Conservation (phyloP, 2,113 vertebrate genomes). For the Sceloporus tristichus region DNA sequence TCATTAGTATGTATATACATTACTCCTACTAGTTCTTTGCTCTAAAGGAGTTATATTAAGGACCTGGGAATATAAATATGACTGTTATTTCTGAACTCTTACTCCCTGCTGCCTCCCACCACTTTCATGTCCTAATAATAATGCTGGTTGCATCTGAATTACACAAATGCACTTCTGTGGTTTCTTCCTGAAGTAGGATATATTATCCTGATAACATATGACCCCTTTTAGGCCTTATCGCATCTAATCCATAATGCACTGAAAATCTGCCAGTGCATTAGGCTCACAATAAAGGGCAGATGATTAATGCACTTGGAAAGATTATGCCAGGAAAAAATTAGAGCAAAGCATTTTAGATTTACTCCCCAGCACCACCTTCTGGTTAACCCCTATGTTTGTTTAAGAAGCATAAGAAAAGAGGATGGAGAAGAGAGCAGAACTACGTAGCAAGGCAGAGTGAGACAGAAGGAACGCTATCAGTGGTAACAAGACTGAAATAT, state of each 20-base stretch:
- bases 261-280: background rate
- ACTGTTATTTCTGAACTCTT: conserved; percentile 35
- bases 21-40: background rate
- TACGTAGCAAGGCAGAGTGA: background rate
- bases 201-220: conserved; percentile 24
- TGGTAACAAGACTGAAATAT: background rate
- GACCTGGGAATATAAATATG: conserved; percentile 26
- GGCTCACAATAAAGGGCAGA: background rate
- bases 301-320: background rate
- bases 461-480: background rate
- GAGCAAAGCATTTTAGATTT: conserved; percentile 15
- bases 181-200: background rate
- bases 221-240: conserved; percentile 19
- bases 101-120: background rate
- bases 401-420: background rate
- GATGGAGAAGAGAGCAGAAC: background rate
- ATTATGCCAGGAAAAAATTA: conserved; percentile 1
- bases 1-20: background rate
- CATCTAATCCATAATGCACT: conserved; percentile 31
- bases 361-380: conserved; percentile 46
- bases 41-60: background rate
- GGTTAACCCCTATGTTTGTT: background rate
- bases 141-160: conserved; percentile 34
- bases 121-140: conserved; percentile 20
- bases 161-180: background rate